A percentile compares a stretch with the other conserved stretches of the same genome.
These are phyloP conservation scores for Tokudaia tokunoshimensis DNA, from an alignment of 2,797 vertebrate genomes.

Conservation along the genomic window DNA sequence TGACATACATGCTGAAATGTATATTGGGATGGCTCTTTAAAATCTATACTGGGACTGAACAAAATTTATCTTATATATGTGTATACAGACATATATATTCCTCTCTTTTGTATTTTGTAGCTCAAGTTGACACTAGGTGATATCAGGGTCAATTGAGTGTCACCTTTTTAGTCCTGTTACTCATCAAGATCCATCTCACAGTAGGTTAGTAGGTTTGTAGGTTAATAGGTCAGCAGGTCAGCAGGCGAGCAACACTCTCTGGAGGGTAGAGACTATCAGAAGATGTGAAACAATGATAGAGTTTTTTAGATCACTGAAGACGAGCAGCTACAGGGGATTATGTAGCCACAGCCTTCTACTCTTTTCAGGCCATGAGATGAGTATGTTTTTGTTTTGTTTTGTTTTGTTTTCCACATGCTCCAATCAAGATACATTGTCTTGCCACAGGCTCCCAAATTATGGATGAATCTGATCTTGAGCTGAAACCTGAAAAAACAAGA, in stretches of 20 bases:
- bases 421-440: not conserved
- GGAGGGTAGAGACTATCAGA: not conserved
- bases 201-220: not conserved
- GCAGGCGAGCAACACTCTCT: not conserved
- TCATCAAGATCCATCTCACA: not conserved
- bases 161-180: not conserved
- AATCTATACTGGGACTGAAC: not conserved
- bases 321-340: not conserved
- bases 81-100: not conserved
- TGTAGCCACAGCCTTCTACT: not conserved
- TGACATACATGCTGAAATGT: constrained; percentile 26
- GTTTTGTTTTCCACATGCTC: not conserved
- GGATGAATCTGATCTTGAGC: not conserved
- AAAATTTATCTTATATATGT: not conserved
- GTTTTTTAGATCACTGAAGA: not conserved
- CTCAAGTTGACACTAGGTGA: not conserved
- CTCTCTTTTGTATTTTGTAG: not conserved
- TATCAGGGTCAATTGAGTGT: not conserved
- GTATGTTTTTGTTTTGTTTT: not conserved
- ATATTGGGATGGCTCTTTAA: not conserved
- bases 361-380: not conserved
- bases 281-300: too few species aligned
- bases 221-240: not conserved
- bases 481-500: not conserved
- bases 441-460: not conserved